Conservation (phyloP, 2,888 invertebrate species). For the Rosalia funebris region DNA sequence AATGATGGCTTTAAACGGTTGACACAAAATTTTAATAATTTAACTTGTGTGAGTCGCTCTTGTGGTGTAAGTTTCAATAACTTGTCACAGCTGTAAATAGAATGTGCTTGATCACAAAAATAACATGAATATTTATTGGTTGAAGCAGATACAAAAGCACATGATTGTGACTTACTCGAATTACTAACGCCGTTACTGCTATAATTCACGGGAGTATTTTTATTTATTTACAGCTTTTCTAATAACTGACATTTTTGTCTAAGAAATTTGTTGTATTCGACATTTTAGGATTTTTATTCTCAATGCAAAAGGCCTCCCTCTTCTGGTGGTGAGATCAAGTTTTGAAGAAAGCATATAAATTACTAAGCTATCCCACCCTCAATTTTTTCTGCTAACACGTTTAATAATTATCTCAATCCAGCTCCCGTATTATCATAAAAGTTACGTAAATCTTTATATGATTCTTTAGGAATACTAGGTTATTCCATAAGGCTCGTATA, state of each 20-base stretch:
- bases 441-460: neutral
- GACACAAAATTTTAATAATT: neutral
- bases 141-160: neutral
- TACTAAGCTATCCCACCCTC: conserved; percentile 2
- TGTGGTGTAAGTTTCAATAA: neutral
- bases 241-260: neutral
- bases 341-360: conserved; percentile 7
- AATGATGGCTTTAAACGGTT: neutral
- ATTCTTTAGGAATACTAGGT: neutral
- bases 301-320: neutral
- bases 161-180: neutral
- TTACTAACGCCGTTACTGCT: neutral
- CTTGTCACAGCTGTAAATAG: neutral
- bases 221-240: neutral
- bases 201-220: neutral
- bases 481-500: neutral
- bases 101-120: neutral
- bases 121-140: neutral
- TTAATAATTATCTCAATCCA: neutral
- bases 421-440: neutral
- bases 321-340: no score
- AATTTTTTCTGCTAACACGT: neutral
- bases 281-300: neutral
- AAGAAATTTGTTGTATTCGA: neutral
- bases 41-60: neutral